phyloP scores from a whole-genome alignment of 37 sponge, comb jelly and placozoan genomes.

The Geodia barretti region DNA sequence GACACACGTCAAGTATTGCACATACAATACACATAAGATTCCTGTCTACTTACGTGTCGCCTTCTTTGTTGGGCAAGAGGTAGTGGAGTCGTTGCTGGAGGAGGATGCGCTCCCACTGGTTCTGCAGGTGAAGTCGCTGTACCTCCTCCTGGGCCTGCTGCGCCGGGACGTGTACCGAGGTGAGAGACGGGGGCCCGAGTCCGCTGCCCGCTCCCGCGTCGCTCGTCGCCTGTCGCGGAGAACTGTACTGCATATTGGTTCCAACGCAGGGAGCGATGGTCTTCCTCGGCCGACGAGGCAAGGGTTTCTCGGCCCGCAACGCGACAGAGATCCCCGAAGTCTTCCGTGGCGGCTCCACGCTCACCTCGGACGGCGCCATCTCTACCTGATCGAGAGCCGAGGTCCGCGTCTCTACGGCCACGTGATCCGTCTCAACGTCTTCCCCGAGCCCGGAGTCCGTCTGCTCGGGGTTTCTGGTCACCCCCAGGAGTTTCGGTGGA shows the following conservation, averaged over 20 bases:
- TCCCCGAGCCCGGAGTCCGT: background rate
- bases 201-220: too few species aligned
- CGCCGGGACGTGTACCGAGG: background rate
- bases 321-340: too few species aligned
- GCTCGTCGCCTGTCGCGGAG: background rate
- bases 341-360: too few species aligned
- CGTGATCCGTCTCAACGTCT: background rate
- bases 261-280: background rate
- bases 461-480: background rate
- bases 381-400: background rate
- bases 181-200: background rate
- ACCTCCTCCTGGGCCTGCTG: background rate
- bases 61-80: slow-evolving; percentile 69
- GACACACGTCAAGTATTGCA: background rate
- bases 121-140: background rate
- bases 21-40: background rate
- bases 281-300: background rate
- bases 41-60: slow-evolving; percentile 74
- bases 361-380: too few species aligned
- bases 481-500: background rate
- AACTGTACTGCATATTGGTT: background rate
- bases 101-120: background rate
- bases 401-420: background rate
- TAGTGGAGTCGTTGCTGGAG: slow-evolving; percentile 36
- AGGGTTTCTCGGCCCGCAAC: background rate